Conservation (phyloP, 2,113 vertebrate genomes). For the Psophia crepitans region DNA sequence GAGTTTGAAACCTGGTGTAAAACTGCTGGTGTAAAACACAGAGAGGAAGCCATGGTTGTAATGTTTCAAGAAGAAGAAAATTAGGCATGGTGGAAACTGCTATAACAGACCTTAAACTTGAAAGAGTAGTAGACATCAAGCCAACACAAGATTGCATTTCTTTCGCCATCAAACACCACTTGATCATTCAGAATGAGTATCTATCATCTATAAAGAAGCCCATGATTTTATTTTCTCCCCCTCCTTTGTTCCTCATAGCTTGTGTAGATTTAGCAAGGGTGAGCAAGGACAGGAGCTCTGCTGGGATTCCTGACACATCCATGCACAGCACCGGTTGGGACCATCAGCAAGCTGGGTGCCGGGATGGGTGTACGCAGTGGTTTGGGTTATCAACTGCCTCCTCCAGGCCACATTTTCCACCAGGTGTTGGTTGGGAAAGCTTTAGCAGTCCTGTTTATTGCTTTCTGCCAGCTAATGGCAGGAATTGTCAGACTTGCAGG, state of each 20-base stretch:
- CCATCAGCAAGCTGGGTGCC: background rate
- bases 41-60: background rate
- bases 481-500: no score
- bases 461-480: background rate
- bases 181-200: background rate
- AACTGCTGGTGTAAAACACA: background rate
- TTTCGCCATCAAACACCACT: background rate
- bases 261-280: background rate
- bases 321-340: rapidly evolving
- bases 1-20: background rate
- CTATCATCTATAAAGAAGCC: background rate
- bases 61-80: background rate
- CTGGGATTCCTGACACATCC: background rate
- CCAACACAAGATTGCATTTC: background rate
- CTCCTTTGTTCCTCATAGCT: background rate
- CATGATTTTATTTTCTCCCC: background rate
- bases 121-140: background rate
- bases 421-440: background rate
- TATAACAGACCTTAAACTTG: background rate
- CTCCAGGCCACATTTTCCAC: background rate
- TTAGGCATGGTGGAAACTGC: background rate
- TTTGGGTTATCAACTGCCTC: background rate
- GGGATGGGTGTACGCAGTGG: background rate
- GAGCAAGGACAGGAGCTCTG: background rate
- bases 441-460: background rate